These are phyloP conservation scores for Heliothis virescens DNA, from an alignment of 1,140 invertebrate species.

Conservation along the genomic window DNA sequence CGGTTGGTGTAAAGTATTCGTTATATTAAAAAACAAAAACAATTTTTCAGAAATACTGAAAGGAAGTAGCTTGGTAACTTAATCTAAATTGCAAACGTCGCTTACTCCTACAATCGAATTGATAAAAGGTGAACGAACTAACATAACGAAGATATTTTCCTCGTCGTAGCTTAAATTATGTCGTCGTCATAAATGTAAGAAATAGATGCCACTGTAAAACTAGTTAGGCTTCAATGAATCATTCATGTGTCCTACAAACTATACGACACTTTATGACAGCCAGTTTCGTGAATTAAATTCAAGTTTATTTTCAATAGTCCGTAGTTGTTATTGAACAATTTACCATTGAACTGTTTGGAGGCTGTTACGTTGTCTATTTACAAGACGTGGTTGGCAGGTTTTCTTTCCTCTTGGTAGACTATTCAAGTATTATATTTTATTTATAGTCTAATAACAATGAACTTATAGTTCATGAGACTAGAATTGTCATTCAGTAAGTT, in stretches of 20 bases:
- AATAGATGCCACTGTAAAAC: slow-evolving; percentile 9
- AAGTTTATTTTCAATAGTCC: neutral
- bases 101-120: neutral
- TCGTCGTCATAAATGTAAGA: neutral
- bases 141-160: neutral
- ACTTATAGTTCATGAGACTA: too few relatives aligned
- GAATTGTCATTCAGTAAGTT: too few relatives aligned
- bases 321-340: neutral
- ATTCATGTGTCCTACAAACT: slow-evolving; percentile 3
- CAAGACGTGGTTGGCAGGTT: too few relatives aligned
- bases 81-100: neutral
- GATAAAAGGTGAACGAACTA: slow-evolving; percentile 1
- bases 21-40: too few relatives aligned
- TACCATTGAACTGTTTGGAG: too few relatives aligned
- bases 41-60: too few relatives aligned
- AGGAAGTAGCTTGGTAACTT: neutral
- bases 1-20: too few relatives aligned
- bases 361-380: too few relatives aligned
- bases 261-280: neutral
- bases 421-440: too few relatives aligned
- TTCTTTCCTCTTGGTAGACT: too few relatives aligned
- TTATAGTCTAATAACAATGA: too few relatives aligned
- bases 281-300: neutral
- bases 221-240: slow-evolving; percentile 22
- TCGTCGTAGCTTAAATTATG: neutral